phyloP scores from a whole-genome alignment of 2,113 vertebrate genomes.

The Toxostoma redivivum region DNA sequence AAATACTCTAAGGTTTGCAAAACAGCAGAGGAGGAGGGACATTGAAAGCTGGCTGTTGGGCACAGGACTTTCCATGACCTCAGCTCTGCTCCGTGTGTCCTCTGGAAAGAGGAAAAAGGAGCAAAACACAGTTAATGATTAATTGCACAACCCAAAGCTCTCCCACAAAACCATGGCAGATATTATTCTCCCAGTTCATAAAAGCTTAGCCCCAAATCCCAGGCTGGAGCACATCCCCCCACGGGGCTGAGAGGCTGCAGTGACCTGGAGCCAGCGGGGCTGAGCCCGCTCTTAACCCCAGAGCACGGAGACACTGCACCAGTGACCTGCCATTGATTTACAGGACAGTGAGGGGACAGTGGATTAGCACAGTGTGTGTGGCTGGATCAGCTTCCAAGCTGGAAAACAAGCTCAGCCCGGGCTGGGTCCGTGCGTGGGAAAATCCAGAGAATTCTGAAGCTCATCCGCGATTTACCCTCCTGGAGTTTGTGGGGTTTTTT shows the following conservation, averaged over 20 bases:
- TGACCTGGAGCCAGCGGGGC: background rate
- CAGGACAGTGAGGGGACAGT: conserved; percentile 24
- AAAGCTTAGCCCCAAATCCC: conserved; percentile 26
- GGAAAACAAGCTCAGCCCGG: background rate
- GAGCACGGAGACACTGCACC: background rate
- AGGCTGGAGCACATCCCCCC: background rate
- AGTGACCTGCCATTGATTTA: conserved; percentile 55
- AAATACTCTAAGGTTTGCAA: background rate
- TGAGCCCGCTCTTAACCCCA: conserved; percentile 12
- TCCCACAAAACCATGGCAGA: background rate
- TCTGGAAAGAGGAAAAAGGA: background rate
- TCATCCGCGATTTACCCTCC: background rate
- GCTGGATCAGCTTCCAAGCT: background rate
- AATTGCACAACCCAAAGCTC: background rate
- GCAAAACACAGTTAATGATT: background rate
- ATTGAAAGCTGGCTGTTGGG: background rate
- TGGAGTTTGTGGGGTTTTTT: background rate
- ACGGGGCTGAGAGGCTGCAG: accelerated
- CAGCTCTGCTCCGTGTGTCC: background rate
- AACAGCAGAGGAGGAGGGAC: background rate
- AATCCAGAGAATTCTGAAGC: background rate
- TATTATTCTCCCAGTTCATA: background rate
- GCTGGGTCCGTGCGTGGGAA: background rate
- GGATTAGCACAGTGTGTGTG: conserved; percentile 44
- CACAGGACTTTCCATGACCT: background rate